These are phyloP conservation scores for Picathartes gymnocephalus DNA, from an alignment of 2,113 vertebrate species.

Conservation along the genomic window DNA sequence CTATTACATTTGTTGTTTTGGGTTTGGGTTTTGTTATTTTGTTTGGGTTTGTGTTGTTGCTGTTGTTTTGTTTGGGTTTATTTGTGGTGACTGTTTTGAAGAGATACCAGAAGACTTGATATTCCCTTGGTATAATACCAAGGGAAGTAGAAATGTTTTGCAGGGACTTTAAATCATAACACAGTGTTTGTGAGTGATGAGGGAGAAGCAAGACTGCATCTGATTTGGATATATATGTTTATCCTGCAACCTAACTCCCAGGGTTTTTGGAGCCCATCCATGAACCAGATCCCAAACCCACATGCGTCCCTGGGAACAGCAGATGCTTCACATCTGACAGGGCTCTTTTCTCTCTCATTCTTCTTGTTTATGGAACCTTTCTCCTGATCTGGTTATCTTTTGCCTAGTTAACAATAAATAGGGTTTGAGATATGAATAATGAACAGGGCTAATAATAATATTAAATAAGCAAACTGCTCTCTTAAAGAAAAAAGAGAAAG, in stretches of 20 bases:
- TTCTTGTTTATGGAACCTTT: not conserved
- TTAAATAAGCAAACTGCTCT: not conserved
- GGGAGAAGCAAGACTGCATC: not conserved
- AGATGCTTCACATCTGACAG: not conserved
- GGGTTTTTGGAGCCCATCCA: not conserved
- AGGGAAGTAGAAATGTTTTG: not conserved
- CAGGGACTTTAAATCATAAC: not conserved
- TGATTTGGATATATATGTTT: not conserved
- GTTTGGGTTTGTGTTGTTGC: not conserved
- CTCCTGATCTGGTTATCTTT: not conserved
- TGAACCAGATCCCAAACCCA: not conserved
- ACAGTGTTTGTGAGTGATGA: not conserved
- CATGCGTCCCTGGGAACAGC: not conserved
- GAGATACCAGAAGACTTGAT: not conserved
- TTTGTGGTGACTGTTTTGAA: not conserved
- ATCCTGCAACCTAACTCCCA: not conserved
- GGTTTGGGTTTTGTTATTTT: not conserved
- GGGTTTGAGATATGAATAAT: not conserved
- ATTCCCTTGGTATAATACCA: not conserved
- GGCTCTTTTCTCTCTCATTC: not conserved
- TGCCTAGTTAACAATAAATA: not conserved
- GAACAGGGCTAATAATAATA: not conserved
- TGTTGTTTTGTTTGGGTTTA: not conserved
- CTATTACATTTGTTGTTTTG: not conserved
- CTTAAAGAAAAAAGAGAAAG: not conserved